Percentiles rank a stretch among this genome's conserved stretches.
Conservation (phyloP, 2,888 invertebrate species). For the Drosophila maculinotata region DNA sequence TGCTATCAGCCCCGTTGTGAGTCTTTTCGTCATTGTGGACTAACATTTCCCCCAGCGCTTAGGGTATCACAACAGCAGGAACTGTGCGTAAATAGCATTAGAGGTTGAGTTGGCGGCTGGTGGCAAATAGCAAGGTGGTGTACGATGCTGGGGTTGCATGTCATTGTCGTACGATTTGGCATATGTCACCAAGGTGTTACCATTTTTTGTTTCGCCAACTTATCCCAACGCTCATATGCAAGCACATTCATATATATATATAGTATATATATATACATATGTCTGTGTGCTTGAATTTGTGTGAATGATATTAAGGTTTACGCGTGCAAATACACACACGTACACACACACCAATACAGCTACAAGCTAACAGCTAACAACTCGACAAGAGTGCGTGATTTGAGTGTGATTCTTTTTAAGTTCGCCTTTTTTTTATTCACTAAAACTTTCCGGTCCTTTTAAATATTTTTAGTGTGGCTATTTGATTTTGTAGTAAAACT, state of each 20-base stretch:
- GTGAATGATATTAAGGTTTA: too few species aligned
- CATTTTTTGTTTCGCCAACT: slow-evolving; percentile 25
- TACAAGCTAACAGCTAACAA: slow-evolving; percentile 23
- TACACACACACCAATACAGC: slow-evolving; percentile 15
- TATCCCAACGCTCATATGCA: slow-evolving; percentile 3
- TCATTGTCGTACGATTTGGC: slow-evolving; percentile 62
- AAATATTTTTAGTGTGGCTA: background rate
- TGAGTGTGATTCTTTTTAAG: slow-evolving; percentile 13
- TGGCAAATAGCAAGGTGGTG: background rate
- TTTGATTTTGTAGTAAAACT: slow-evolving; percentile 5
- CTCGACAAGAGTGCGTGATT: slow-evolving; percentile 4
- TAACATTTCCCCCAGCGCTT: slow-evolving; percentile 30
- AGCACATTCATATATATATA: background rate
- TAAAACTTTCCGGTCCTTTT: slow-evolving; percentile 1
- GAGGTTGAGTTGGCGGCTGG: background rate
- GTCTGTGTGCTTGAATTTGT: slow-evolving; percentile 14
- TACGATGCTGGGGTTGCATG: slow-evolving; percentile 37
- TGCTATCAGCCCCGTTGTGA: slow-evolving; percentile 4
- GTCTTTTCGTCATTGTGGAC: slow-evolving; percentile 15
- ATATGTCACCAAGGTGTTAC: slow-evolving; percentile 76
- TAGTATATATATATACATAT: too few species aligned
- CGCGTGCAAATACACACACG: slow-evolving; percentile 14
- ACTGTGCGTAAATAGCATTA: slow-evolving; percentile 10
- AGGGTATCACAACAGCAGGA: slow-evolving; percentile 33
- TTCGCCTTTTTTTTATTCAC: slow-evolving; percentile 6